Evolutionary conservation across 1,140 invertebrate genomes (phyloP).

Genomic region (Drosophila cardini): DNA sequence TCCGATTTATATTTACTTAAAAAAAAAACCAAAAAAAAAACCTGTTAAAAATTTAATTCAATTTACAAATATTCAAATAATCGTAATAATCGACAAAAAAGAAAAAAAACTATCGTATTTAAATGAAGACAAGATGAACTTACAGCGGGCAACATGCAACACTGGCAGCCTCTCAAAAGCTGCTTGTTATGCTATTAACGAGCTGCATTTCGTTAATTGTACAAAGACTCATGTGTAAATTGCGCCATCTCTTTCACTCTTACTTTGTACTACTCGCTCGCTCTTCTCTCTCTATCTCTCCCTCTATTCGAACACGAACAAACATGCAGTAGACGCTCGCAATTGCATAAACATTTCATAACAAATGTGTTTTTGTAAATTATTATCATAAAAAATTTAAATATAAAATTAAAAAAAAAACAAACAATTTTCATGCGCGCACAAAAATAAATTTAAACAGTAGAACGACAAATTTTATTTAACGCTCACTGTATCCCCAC

Average conservation of each 20-base stretch:
- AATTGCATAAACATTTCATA: not conserved
- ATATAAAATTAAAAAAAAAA: not conserved
- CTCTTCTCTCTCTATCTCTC: not conserved
- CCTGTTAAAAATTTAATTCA: slow-evolving; percentile 18
- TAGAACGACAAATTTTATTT: slow-evolving; percentile 12
- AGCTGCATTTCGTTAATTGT: slow-evolving; percentile 22
- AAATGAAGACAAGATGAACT: not conserved
- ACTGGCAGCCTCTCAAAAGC: slow-evolving; percentile 26
- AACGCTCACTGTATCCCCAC: not conserved
- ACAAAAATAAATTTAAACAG: slow-evolving; percentile 5
- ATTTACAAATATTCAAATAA: slow-evolving; percentile 30
- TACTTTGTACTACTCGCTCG: not conserved
- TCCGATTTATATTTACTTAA: slow-evolving; percentile 33
- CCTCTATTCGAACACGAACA: not conserved
- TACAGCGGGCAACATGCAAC: not conserved
- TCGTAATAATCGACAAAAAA: slow-evolving; percentile 9
- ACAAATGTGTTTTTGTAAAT: not conserved
- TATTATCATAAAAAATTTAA: too few relatives aligned
- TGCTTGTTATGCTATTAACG: slow-evolving; percentile 19
- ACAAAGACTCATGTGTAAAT: slow-evolving; percentile 1
- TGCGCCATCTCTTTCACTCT: slow-evolving; percentile 1
- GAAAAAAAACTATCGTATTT: slow-evolving; percentile 17
- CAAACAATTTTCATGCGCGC: slow-evolving; percentile 6
- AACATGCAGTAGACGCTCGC: not conserved
- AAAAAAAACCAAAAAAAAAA: not conserved